phyloP scores from a whole-genome alignment of 1,140 invertebrate species.

The Nylanderia fulva region DNA sequence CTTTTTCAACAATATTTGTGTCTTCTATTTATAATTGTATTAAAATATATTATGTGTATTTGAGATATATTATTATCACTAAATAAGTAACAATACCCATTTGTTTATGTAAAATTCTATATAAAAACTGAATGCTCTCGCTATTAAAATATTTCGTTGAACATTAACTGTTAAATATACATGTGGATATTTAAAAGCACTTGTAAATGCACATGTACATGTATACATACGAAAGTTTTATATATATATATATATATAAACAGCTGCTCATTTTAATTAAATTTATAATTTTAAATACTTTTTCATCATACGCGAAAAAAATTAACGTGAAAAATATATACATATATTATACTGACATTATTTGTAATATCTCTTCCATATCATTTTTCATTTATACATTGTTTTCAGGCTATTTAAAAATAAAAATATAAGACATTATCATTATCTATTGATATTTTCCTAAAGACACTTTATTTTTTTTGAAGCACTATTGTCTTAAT shows the following conservation, averaged over 20 bases:
- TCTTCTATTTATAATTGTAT: background rate
- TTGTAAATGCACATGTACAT: slow-evolving; percentile 36
- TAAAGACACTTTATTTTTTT: background rate
- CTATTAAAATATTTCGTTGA: slow-evolving; percentile 6
- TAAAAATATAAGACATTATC: background rate
- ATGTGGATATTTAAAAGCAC: background rate
- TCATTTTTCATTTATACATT: background rate
- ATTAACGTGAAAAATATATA: background rate
- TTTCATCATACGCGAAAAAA: background rate
- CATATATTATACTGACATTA: background rate
- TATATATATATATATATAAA: background rate
- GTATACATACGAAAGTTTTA: background rate
- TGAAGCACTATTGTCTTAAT: background rate
- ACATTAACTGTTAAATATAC: slow-evolving; percentile 7
- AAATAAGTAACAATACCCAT: background rate
- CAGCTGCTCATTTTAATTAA: background rate
- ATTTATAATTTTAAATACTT: slow-evolving; percentile 13
- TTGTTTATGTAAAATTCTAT: background rate
- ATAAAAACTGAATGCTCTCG: background rate
- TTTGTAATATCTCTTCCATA: background rate
- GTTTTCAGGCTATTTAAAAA: background rate
- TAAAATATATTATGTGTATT: background rate
- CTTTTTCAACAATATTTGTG: background rate
- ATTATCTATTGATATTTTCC: background rate
- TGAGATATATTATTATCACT: background rate